Base-by-base conservation (phyloP, 2,888 invertebrate genomes). In the Piscicola geometra region DNA sequence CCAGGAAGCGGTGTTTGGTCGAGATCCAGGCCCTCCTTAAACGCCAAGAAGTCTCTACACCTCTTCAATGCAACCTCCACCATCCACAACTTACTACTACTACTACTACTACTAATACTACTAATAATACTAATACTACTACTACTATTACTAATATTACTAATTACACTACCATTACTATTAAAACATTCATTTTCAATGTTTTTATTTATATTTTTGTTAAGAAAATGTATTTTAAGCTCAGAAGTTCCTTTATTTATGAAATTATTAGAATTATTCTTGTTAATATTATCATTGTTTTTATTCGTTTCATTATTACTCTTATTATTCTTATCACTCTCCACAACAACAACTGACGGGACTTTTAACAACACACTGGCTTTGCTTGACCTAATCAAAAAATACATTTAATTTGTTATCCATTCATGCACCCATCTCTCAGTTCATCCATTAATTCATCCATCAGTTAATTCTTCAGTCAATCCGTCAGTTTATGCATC, bases 11-110 rank as follows among this genome's bases (percentile, higher is more conserved):
- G 60, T 56, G 60, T 5, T 56, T 56, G 60, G n/a, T 71, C 71
- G 25, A 71, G n/a, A 47, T 71, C 71, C 5, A 28, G 28, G 9
- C 50, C 50, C 28, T 71, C 71, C 21, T 50, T 71, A 32, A 71
- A 71, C 71, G 32, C 50, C 21, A 71, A 25, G 32, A 50, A 71
- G 25, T 50, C 52, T 50, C 41, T 41, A 33, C 71, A 71, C 2
- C 21, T 12, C 52, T 52, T 50, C 52, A 71, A 30, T 0, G 71
- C 71, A 25, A 25, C 28, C 30, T 71, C 50, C 30, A 71, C 21
- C 9, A 50, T 33, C 60, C 60, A 56, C 3, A 56, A 15, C 12
- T 56, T 56, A 3, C n/a, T 5, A 56, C 60, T 56, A 56, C 25
- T 56, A 56, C 25, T n/a, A 56, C 25, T 5, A 56, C 60, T 56